Conservation (phyloP, 2,113 vertebrate genomes). For the Tragelaphus scriptus region DNA sequence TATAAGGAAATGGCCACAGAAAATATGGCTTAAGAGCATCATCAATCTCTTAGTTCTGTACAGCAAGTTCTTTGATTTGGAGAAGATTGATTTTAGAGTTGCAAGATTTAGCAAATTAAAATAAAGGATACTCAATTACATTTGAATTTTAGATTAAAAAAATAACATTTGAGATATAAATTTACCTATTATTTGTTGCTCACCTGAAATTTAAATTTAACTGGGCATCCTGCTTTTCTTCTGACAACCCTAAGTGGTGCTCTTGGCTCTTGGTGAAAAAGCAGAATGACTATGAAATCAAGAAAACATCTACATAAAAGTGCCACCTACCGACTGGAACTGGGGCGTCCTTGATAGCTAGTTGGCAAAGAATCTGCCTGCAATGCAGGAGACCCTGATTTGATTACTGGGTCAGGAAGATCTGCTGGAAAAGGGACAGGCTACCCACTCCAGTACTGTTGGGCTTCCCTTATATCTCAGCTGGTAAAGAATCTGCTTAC, state of each 20-base stretch:
- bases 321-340: background rate
- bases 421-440: background rate
- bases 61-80: background rate
- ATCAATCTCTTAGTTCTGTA: background rate
- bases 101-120: background rate
- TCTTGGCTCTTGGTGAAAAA: background rate
- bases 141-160: constrained; percentile 14
- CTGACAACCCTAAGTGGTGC: background rate
- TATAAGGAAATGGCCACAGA: background rate
- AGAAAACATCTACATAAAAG: background rate
- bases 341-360: background rate
- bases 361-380: background rate
- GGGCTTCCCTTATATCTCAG: background rate
- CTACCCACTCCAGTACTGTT: background rate
- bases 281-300: background rate
- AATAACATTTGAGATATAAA: background rate
- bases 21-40: background rate
- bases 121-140: background rate
- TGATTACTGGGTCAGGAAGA: background rate
- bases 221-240: background rate
- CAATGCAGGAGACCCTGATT: background rate
- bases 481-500: background rate
- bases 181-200: background rate
- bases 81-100: background rate
- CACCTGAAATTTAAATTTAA: constrained; percentile 34